Percentiles rank a stretch among this genome's conserved stretches.
Conservation (phyloP, 2,888 invertebrate species). For the Mesoligia furuncula region DNA sequence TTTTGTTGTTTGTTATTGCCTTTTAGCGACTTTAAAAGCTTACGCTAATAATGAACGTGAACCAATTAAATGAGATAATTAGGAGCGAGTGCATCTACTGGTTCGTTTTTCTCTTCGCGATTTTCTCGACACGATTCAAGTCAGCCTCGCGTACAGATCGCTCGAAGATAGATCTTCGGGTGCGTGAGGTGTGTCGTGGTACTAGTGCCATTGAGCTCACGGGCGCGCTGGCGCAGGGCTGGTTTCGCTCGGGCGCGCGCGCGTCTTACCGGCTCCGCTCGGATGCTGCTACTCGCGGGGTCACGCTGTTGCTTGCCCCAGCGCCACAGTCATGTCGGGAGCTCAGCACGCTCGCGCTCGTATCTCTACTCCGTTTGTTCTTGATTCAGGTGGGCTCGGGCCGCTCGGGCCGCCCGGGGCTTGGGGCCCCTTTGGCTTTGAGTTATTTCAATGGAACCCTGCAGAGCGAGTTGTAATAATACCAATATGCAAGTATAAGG, state of each 20-base stretch:
- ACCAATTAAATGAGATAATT: too few relatives aligned
- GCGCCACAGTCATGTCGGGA: not conserved
- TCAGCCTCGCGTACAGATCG: not conserved
- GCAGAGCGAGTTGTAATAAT: not conserved
- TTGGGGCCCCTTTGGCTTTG: not conserved
- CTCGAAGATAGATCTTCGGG: not conserved
- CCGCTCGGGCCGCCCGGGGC: too few relatives aligned
- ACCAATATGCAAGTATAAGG: not conserved
- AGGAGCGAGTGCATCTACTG: not conserved
- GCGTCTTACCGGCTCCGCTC: not conserved
- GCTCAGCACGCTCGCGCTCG: too few relatives aligned
- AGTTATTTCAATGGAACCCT: not conserved
- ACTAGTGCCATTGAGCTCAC: not conserved
- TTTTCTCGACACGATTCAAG: too few relatives aligned
- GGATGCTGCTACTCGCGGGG: not conserved
- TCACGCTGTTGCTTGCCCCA: not conserved
- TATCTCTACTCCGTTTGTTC: not conserved
- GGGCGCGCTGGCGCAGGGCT: slow-evolving; percentile 4
- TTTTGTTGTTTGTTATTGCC: slow-evolving; percentile 9
- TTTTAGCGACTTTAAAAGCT: slow-evolving; percentile 3
- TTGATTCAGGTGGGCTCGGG: not conserved
- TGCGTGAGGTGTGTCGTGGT: not conserved
- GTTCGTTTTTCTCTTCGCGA: not conserved
- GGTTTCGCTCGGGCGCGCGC: not conserved
- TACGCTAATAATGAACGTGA: not conserved